Base-by-base conservation (phyloP, 2,888 invertebrate genomes). In the Nomada fucata region DNA sequence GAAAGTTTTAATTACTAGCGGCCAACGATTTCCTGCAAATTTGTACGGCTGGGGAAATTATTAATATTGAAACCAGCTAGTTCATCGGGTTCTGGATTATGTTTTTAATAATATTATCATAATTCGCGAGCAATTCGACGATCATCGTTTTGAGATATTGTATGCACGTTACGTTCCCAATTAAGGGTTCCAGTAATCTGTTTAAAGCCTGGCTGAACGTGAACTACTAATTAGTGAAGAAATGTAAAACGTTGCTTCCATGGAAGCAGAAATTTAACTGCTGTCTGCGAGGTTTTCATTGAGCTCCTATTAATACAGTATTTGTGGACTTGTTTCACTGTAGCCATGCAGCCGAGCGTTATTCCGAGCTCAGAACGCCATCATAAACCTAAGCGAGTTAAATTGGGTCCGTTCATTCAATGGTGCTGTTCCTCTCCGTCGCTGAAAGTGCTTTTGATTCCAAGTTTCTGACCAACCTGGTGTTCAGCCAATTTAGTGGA, bases 381-480 rank as follows among this genome's bases (percentile, higher is more conserved):
- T 3, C 55, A 44, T 61, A 63, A 75, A 75, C 55, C 57, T 64
- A 61, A 76, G 36, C 47, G 76, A 69, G 74, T 69, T 74, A 69
- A 60, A 79, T 78, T 77, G 55, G 60, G 36, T 78, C 63, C 59
- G 64, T 44, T 36, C 79, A 50, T 63, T 57, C 23, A 57, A 60
- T 50, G 50, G 26, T 47, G 64, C 57, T 55, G 55, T 29, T 57
- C 23, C 65, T 18, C 52, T 5, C 9, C 42, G 57, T 23, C 57
- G 70, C 13, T 42, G 64, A 63, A 70, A 76, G 69, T 64, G 63
- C 55, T 69, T 53, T 61, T 20, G 42, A 42, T 61, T 76, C 64
- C 47, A 64, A 65, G 71, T 78, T 70, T 65, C 57, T 44, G 42
- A 42, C 61, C 52, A 44, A 65, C 72, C 67, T 65, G 63, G 36